phyloP scores from a whole-genome alignment of 2,888 invertebrate species.

The Frankliniella intonsa region DNA sequence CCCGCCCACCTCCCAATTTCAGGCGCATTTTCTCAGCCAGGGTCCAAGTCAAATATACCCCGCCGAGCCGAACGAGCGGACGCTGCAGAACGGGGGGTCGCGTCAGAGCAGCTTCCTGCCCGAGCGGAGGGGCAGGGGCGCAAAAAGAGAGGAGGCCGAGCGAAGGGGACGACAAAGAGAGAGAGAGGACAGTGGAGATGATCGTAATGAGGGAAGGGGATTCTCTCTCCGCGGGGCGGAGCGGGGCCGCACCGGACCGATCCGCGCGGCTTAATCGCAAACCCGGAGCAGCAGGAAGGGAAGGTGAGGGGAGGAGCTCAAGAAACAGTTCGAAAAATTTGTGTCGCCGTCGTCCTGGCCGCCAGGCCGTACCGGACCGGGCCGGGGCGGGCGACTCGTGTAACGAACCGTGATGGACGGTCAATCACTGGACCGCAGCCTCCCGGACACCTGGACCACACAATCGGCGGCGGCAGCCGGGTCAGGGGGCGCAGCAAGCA shows the following conservation, averaged over 20 bases:
- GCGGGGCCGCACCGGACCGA: background rate
- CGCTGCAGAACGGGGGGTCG: too few species aligned
- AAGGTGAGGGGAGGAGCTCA: too few species aligned
- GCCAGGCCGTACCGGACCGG: background rate
- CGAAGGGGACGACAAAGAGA: too few species aligned
- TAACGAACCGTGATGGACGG: conserved; percentile 13
- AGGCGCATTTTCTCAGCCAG: background rate
- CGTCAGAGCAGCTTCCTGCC: too few species aligned
- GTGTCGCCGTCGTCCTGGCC: background rate
- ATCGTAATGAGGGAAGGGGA: too few species aligned
- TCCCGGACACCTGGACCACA: background rate
- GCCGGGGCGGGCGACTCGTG: too few species aligned
- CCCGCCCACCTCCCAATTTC: background rate
- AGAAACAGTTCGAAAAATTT: background rate
- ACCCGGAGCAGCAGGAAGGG: background rate
- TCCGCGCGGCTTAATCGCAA: background rate
- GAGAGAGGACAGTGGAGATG: too few species aligned
- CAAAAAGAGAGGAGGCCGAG: too few species aligned
- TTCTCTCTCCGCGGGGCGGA: too few species aligned
- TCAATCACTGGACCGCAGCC: background rate
- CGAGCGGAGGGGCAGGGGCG: too few species aligned
- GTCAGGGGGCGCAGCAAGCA: conserved; percentile 5
- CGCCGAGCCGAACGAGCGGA: too few species aligned
- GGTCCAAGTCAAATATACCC: too few species aligned
- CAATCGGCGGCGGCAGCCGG: background rate